Conservation (phyloP, 23 tunicate species). For the Clavelina lepadiformis region DNA sequence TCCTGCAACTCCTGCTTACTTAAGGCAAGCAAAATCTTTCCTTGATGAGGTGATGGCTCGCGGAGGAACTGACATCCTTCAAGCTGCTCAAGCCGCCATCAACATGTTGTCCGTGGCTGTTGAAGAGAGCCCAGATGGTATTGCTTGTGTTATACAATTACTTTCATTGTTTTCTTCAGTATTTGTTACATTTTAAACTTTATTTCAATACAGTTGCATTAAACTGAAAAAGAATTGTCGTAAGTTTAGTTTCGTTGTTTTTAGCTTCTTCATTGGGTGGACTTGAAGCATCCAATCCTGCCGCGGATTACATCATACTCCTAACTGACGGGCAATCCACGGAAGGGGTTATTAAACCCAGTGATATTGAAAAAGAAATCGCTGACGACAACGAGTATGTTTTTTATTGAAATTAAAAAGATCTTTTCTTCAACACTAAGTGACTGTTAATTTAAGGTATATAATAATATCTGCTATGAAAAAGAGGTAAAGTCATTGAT, state of each 20-base stretch:
- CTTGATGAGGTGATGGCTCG: slow-evolving; percentile 12
- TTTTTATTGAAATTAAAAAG: too few relatives aligned
- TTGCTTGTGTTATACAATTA: too few relatives aligned
- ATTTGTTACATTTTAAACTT: too few relatives aligned
- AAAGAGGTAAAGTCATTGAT: not conserved
- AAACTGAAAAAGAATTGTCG: too few relatives aligned
- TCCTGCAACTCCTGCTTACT: slow-evolving; percentile 19
- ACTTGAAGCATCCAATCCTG: slow-evolving; percentile 2
- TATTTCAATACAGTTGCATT: too few relatives aligned
- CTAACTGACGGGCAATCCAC: slow-evolving; percentile 54
- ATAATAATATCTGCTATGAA: too few relatives aligned
- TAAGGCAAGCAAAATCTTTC: slow-evolving; percentile 17
- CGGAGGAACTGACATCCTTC: slow-evolving; percentile 32
- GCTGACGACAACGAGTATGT: slow-evolving; percentile 12
- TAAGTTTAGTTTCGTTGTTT: too few relatives aligned
- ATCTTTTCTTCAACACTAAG: too few relatives aligned
- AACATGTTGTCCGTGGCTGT: slow-evolving; percentile 11
- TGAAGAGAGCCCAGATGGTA: slow-evolving; percentile 9
- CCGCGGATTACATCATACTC: slow-evolving; percentile 34
- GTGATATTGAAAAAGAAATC: not conserved
- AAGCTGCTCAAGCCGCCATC: slow-evolving; percentile 25
- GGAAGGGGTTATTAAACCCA: slow-evolving; percentile 6
- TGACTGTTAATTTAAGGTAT: too few relatives aligned
- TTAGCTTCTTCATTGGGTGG: not conserved
- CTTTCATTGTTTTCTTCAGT: too few relatives aligned